phyloP scores from a whole-genome alignment of 2,113 vertebrate genomes.

The Todiramphus chloris region DNA sequence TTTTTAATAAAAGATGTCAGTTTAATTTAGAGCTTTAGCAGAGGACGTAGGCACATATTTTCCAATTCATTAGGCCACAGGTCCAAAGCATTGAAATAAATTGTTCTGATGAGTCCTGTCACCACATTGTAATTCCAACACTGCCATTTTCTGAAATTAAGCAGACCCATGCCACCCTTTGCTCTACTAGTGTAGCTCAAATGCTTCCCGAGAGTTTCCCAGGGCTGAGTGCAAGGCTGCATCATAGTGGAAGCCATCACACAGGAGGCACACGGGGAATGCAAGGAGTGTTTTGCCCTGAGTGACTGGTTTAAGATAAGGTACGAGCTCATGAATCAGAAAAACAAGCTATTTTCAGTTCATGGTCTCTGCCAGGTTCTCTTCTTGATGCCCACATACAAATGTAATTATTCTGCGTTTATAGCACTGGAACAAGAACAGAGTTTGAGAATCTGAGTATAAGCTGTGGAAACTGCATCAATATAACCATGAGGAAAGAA shows the following conservation, averaged over 20 bases:
- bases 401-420: neutral
- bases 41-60: conserved; percentile 75
- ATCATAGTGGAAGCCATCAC: conserved; percentile 1
- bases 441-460: neutral
- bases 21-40: conserved; percentile 74
- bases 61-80: conserved; percentile 75
- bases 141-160: conserved; percentile 76
- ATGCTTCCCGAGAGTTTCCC: conserved; percentile 52
- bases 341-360: conserved; percentile 58
- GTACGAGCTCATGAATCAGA: conserved; percentile 47
- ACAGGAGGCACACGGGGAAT: neutral
- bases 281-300: conserved; percentile 26
- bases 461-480: neutral
- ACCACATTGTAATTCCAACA: conserved; percentile 71
- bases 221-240: conserved; percentile 31
- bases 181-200: conserved; percentile 42
- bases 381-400: neutral
- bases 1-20: conserved; percentile 73
- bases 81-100: conserved; percentile 74
- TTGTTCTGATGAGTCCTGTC: conserved; percentile 78
- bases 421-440: neutral
- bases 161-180: conserved; percentile 67
- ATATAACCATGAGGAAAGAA: neutral
- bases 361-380: neutral
- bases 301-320: conserved; percentile 53